phyloP scores from a whole-genome alignment of 2,113 vertebrate genomes.

The Corydoras maculifer region DNA sequence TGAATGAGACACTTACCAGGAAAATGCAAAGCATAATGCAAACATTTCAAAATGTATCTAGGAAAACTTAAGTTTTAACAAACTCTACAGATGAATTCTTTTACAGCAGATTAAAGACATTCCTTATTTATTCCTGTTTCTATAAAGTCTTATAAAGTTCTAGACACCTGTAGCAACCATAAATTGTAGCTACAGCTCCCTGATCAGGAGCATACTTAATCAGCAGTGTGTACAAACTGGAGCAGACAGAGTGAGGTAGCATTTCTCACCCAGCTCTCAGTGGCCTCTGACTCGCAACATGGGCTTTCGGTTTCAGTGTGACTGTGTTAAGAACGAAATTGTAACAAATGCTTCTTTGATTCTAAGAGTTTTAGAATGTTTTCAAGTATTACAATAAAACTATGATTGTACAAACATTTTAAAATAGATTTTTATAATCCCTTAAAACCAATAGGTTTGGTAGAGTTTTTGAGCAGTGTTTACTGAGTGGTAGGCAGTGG shows the following conservation, averaged over 20 bases:
- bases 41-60: constrained; percentile 18
- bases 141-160: constrained; percentile 9
- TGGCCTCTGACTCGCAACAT: constrained; percentile 2
- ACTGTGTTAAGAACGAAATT: constrained; percentile 6
- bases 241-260: constrained; percentile 26
- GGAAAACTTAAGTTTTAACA: constrained; percentile 22
- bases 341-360: constrained; percentile 9
- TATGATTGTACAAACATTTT: constrained; percentile 29
- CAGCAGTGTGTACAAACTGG: constrained; percentile 26
- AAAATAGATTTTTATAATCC: constrained; percentile 28
- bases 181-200: constrained; percentile 10
- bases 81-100: constrained; percentile 21
- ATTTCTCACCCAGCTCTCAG: constrained; percentile 25
- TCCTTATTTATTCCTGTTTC: constrained; percentile 25
- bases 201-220: constrained; percentile 1
- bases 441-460: constrained; percentile 18
- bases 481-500: constrained; percentile 8
- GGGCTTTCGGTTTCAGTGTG: background rate
- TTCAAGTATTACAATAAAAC: constrained; percentile 33
- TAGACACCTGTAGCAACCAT: constrained; percentile 6
- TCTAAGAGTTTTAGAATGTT: background rate
- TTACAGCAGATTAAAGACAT: constrained; percentile 35
- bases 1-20: constrained; percentile 2
- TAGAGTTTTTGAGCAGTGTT: constrained; percentile 9
- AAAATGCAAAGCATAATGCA: background rate